Evolutionary conservation across 2,797 vertebrate genomes (phyloP).

Genomic region (Meriones psammophilus): DNA sequence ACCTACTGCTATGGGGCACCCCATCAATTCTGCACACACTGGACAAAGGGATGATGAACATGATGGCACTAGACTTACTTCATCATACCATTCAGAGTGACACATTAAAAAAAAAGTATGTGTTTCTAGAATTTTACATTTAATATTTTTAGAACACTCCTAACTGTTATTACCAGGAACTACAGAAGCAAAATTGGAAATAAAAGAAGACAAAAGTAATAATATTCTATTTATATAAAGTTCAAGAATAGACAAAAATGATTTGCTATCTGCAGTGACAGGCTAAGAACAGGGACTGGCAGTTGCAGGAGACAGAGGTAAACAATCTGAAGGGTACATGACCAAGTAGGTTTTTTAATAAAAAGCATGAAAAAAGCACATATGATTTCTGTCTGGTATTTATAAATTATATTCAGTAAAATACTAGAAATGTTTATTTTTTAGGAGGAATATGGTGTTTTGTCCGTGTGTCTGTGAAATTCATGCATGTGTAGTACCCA

Average conservation of each 20-base stretch:
- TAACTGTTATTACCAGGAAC: neutral
- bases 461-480: too few relatives aligned
- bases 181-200: neutral
- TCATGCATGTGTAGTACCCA: neutral
- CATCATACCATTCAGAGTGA: neutral
- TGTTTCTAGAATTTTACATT: constrained; percentile 1
- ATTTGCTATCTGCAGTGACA: neutral
- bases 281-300: constrained; percentile 25
- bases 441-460: neutral
- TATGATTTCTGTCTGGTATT: neutral
- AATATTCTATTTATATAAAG: neutral
- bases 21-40: neutral
- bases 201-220: neutral
- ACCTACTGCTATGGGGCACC: too few relatives aligned
- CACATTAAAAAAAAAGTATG: neutral
- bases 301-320: neutral
- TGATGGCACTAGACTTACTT: neutral
- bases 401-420: constrained; percentile 50
- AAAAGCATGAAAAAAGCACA: neutral
- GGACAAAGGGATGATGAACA: neutral
- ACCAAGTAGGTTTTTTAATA: neutral
- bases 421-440: neutral
- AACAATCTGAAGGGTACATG: neutral
- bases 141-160: neutral
- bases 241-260: constrained; percentile 55